phyloP scores from a whole-genome alignment of 2,113 vertebrate genomes.

The Promerops cafer region DNA sequence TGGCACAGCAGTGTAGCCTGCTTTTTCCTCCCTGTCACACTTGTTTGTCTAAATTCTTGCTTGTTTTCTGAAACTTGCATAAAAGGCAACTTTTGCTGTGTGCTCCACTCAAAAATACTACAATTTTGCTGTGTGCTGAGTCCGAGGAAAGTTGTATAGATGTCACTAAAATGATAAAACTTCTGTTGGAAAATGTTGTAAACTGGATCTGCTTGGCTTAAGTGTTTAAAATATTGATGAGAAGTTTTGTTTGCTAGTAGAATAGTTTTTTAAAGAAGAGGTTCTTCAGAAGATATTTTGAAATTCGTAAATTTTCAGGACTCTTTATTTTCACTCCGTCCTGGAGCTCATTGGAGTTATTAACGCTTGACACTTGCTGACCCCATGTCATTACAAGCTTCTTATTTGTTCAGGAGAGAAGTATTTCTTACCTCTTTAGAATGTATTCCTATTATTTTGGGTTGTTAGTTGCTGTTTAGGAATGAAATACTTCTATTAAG shows the following conservation, averaged over 20 bases:
- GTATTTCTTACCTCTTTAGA: not conserved
- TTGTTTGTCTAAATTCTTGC: not conserved
- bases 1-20: not conserved
- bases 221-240: not conserved
- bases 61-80: not conserved
- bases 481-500: not conserved
- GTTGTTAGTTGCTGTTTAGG: not conserved
- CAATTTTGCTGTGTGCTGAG: not conserved
- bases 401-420: not conserved
- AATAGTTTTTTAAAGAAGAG: not conserved
- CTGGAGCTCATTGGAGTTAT: not conserved
- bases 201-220: not conserved
- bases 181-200: not conserved
- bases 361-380: not conserved
- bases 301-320: not conserved
- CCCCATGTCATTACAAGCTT: not conserved
- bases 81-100: not conserved
- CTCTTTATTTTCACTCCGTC: not conserved
- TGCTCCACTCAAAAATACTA: not conserved
- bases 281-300: not conserved
- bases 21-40: not conserved
- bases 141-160: not conserved
- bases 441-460: not conserved
- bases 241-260: not conserved
- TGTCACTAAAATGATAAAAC: not conserved